Conservation (phyloP, 2,888 invertebrate genomes). For the Heteropelma amictum region DNA sequence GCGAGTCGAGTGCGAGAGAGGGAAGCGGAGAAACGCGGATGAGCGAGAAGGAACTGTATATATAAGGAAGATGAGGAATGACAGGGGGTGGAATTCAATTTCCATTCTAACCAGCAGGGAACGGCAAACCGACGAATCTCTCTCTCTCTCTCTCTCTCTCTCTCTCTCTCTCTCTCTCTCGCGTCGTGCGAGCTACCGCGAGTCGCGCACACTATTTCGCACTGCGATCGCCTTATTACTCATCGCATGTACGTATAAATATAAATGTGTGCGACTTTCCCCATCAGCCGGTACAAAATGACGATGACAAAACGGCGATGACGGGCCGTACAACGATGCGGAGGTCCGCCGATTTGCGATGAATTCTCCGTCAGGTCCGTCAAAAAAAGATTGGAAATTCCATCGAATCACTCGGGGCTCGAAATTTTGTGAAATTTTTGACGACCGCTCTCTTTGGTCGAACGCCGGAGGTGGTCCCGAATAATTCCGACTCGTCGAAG, state of each 20-base stretch:
- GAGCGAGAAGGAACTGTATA: constrained; percentile 51
- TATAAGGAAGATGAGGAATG: constrained; percentile 62
- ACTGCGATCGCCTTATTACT: no score
- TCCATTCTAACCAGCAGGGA: constrained; percentile 69
- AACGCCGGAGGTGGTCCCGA: no score
- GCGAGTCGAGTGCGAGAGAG: background rate
- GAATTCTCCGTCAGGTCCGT: no score
- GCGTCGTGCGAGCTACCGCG: no score
- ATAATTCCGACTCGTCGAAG: no score
- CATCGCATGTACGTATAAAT: background rate
- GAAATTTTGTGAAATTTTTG: no score
- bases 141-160: no score
- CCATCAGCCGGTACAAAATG: constrained; percentile 41
- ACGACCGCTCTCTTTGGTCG: no score
- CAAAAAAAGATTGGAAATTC: no score
- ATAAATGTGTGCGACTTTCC: constrained; percentile 24
- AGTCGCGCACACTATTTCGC: no score
- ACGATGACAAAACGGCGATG: constrained; percentile 52
- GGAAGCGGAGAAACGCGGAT: background rate
- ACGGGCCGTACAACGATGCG: constrained; percentile 55
- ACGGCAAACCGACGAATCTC: constrained; percentile 56
- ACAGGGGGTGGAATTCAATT: constrained; percentile 69
- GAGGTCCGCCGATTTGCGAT: constrained; percentile 42
- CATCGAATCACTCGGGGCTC: no score
- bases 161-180: no score